phyloP scores from a whole-genome alignment of 2,797 vertebrate species.

The Aselliscus stoliczkanus region DNA sequence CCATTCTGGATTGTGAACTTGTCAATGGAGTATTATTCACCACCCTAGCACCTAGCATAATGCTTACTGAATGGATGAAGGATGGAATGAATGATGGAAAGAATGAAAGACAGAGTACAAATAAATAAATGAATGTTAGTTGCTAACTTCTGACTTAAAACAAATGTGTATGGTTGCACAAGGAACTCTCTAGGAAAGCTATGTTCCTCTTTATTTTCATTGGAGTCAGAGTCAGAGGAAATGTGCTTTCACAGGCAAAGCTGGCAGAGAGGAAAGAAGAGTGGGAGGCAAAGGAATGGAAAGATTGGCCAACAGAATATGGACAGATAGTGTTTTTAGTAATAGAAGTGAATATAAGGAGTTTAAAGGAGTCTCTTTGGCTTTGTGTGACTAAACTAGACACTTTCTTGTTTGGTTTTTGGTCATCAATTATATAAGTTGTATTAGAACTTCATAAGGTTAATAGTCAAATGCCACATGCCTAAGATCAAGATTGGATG shows the following conservation, averaged over 20 bases:
- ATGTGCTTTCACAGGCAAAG: not conserved
- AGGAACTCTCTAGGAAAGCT: not conserved
- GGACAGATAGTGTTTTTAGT: not conserved
- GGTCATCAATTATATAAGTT: not conserved
- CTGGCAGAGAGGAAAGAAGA: not conserved
- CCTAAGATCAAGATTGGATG: not conserved
- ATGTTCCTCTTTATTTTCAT: not conserved
- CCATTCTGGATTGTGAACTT: not conserved
- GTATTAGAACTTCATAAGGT: not conserved
- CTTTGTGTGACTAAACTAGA: not conserved
- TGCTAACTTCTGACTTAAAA: not conserved
- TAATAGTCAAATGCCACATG: not conserved
- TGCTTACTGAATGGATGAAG: not conserved
- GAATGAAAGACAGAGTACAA: not conserved
- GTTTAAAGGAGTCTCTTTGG: not conserved
- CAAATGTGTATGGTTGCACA: not conserved
- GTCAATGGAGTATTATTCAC: not conserved
- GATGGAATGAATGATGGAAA: not conserved
- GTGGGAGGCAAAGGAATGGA: not conserved
- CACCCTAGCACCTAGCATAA: not conserved
- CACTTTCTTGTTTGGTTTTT: not conserved
- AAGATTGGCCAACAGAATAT: not conserved
- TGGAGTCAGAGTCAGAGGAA: not conserved
- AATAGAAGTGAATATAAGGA: not conserved
- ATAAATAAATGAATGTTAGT: not conserved